These are phyloP conservation scores for Hiodon tergisus DNA, from an alignment of 2,113 vertebrate species.

Conservation along the genomic window DNA sequence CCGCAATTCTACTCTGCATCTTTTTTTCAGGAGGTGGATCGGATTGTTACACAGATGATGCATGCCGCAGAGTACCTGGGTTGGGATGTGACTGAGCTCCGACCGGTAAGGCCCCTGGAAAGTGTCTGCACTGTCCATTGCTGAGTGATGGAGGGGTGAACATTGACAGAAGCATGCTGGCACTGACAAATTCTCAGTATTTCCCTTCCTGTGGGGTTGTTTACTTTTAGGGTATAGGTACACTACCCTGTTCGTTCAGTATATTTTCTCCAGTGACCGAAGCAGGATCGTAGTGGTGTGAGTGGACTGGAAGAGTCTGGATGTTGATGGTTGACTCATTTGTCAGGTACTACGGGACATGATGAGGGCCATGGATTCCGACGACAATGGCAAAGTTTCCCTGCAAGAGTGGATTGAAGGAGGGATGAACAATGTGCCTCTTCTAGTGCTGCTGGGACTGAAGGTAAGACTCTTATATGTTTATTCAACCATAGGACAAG, in stretches of 20 bases:
- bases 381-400: slow-evolving; percentile 77
- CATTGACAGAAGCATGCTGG: no score
- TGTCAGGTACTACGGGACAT: slow-evolving; percentile 82
- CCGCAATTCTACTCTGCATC: no score
- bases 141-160: background rate
- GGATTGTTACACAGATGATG: slow-evolving; percentile 90
- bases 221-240: no score
- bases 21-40: slow-evolving; percentile 77
- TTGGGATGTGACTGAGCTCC: slow-evolving; percentile 88
- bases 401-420: slow-evolving; percentile 84
- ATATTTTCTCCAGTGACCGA: background rate
- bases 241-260: no score
- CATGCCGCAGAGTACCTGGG: slow-evolving; percentile 86
- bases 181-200: no score
- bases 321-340: background rate
- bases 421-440: slow-evolving; percentile 80
- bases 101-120: slow-evolving; percentile 64
- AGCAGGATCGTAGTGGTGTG: background rate
- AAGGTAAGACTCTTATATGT: slow-evolving; percentile 60
- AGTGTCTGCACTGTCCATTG: background rate
- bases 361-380: slow-evolving; percentile 84
- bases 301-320: background rate
- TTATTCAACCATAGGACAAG: background rate
- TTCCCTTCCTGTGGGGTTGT: no score
- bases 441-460: slow-evolving; percentile 83